These are phyloP conservation scores for Ceratina japonica DNA, from an alignment of 1,140 invertebrate genomes.

Conservation along the genomic window DNA sequence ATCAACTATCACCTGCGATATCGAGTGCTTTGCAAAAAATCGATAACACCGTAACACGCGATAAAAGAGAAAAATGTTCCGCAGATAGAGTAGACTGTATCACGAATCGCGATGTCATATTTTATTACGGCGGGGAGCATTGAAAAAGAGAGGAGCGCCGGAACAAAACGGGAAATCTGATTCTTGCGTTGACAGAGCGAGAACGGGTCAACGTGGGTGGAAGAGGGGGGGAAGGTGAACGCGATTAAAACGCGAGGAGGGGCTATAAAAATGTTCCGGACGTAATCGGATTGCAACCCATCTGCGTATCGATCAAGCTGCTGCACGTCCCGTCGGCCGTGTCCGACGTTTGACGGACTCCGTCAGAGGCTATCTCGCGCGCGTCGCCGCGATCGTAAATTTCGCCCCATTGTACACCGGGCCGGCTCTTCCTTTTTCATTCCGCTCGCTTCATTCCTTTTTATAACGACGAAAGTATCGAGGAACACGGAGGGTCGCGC, in stretches of 20 bases:
- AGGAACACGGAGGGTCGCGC: slow-evolving; percentile 7
- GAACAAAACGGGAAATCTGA: background rate
- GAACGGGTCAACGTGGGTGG: slow-evolving; percentile 33
- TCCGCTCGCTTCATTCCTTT: background rate
- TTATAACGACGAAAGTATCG: slow-evolving; percentile 49
- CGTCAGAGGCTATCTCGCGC: slow-evolving; percentile 1
- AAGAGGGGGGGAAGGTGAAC: background rate
- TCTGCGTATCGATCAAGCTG: slow-evolving; percentile 29
- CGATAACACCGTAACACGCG: no score
- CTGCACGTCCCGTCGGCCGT: slow-evolving; percentile 15
- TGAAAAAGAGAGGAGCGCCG: no score
- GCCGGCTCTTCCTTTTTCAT: background rate
- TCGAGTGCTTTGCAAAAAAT: no score
- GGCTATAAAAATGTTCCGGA: slow-evolving; percentile 25
- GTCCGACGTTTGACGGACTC: slow-evolving; percentile 29
- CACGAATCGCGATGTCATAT: no score
- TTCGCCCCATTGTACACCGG: background rate
- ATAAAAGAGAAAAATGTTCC: no score
- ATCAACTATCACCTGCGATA: background rate
- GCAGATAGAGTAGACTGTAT: no score
- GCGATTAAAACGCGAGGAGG: slow-evolving; percentile 20
- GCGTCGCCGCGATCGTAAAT: slow-evolving; percentile 25
- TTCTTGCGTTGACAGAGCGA: slow-evolving; percentile 18
- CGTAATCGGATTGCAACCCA: slow-evolving; percentile 29
- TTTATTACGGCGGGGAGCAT: no score